Evolutionary conservation across 2,113 vertebrate species (phyloP), one percentile per base, ranked within the genome.

Genomic region (Nettapus auritus): DNA sequence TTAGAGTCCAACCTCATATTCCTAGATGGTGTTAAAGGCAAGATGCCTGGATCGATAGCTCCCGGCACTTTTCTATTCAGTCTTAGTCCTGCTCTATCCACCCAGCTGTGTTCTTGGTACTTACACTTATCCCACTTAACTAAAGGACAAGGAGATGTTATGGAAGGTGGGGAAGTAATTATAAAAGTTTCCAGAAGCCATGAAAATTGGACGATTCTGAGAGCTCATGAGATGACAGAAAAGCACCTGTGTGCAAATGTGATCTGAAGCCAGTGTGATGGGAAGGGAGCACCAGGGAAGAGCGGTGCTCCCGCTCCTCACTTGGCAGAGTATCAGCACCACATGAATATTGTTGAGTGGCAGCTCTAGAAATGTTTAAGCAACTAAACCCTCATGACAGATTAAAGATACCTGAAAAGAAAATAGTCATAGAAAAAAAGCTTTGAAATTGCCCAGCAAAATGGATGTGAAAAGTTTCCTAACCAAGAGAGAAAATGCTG

Each of bases 81-180:
- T 57, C 46, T 79, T 38, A 23, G 62, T 29, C n/a, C 73, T 36
- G 53, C 63, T 42, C 26, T 23, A 8, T 66, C 93, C 85, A 77
- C 82, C 55, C 94, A 95, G 56, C 82, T 97, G 93, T 18, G 59
- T 67, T 90, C 55, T 92, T 75, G 66, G 71, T 77, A 78, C 82
- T 95, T 80, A 64, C 29, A 66, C 90, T 69, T 23, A 40, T 13
- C 57, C 90, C 66, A 67, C 96, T 97, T 97, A 91, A 95, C 94
- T 86, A 86, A 90, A 55, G 88, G 50, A 92, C 62, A 83, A 92
- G 94, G 44, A 90, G 44, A 59, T 34, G 40, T 36, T 80, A 29
- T 17, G 73, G 88, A 92, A 94, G 70, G 62, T 57, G 34, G 69
- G 81, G n/a, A 93, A 85, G 53, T 93, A 86, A 95, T 87, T 91